A percentile compares a stretch with the other conserved stretches of the same genome.
These are phyloP conservation scores for Petaurus breviceps DNA, from an alignment of 2,113 vertebrate genomes.

Conservation along the genomic window DNA sequence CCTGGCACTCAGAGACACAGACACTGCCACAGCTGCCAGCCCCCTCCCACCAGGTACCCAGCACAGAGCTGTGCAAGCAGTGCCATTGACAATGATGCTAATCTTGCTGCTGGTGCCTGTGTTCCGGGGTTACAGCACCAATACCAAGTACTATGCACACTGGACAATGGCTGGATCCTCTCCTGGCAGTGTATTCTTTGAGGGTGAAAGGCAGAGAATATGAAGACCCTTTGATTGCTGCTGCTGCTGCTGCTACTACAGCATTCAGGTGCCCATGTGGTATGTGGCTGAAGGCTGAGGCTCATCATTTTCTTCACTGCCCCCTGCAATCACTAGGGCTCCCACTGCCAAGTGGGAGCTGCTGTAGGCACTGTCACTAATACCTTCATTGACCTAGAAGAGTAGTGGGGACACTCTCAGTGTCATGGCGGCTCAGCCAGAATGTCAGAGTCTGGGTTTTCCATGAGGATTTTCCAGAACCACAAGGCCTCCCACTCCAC, in stretches of 20 bases:
- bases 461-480: constrained; percentile 86
- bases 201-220: constrained; percentile 85
- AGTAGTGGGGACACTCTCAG: constrained; percentile 79
- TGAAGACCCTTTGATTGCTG: constrained; percentile 83
- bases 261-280: constrained; percentile 85
- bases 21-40: constrained; percentile 73
- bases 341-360: constrained; percentile 87
- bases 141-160: constrained; percentile 84
- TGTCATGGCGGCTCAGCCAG: constrained; percentile 82
- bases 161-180: constrained; percentile 85
- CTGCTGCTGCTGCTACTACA: constrained; percentile 58
- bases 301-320: constrained; percentile 78
- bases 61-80: constrained; percentile 74
- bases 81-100: constrained; percentile 69
- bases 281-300: constrained; percentile 84
- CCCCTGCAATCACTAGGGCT: constrained; percentile 84
- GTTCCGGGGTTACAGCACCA: constrained; percentile 80
- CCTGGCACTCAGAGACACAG: constrained; percentile 72
- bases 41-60: constrained; percentile 61
- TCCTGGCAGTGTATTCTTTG: constrained; percentile 79
- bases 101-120: constrained; percentile 77
- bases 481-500: constrained; percentile 85
- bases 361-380: constrained; percentile 82
- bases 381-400: constrained; percentile 86
- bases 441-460: constrained; percentile 86